Evolutionary conservation across 2,888 invertebrate species (phyloP), one percentile per base, ranked within the genome.

Genomic region (Anthrax anthrax): DNA sequence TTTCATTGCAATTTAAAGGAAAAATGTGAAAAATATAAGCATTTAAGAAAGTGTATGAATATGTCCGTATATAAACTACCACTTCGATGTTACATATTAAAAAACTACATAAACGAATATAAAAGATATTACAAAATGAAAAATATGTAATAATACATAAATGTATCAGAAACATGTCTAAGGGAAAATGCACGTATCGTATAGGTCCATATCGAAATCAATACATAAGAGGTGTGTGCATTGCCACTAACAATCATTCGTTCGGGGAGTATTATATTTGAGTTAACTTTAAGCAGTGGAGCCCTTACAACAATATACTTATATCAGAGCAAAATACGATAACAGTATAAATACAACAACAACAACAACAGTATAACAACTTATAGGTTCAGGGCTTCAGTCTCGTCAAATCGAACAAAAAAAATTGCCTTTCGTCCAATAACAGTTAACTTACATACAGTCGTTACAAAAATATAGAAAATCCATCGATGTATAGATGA

Each of bases 401-500:
- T 4, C n/a, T 16, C 16, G 4, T 36, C 36, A 16, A 36, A 13
- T 13, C 16, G 13, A 36, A 32, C 6, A 14, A 42, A 46, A 46
- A 42, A 36, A 41, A 34, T 27, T n/a, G n/a, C n/a, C n/a, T n/a
- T 40, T 45, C 32, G 36, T 29, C 45, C 45, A 45, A 45, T 45
- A 45, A 45, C 40, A 40, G 44, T 44, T 39, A 47, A 39, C 42
- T 41, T 46, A 40, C 46, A 48, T 46, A 46, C 36, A 49, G 43
- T 46, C 44, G 44, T n/a, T 27, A 16, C 10, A 27, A 32, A 46
- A n/a, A 46, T 46, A 50, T 48, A 50, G 50, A 43, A 50, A 50
- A 50, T 39, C 48, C 50, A 50, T 50, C 50, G 50, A 50, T 50
- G 48, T 46, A 50, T 50, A 50, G 50, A 50, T 48, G 50, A 50